Evolutionary conservation across 1,140 invertebrate genomes (phyloP), one percentile per base, ranked within the genome.

Genomic region (Elysia chlorotica): DNA sequence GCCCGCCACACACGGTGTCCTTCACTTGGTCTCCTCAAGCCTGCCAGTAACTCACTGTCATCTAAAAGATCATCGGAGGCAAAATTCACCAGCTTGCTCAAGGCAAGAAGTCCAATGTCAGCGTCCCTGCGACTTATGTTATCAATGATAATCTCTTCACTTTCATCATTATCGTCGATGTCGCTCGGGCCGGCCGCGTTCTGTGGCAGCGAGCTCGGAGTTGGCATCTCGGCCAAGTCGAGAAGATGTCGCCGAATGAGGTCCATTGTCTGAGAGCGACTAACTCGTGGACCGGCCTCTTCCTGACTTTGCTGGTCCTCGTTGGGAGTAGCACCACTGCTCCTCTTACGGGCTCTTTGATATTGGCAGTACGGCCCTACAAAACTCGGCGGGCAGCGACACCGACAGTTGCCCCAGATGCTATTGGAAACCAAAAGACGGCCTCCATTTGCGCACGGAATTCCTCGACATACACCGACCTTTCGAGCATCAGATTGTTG

Each of bases 391-490:
- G 17, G 68, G 62, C 68, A 71, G 1, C 33, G 10, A 25, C 68
- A 71, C 19, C 68, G 25, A 30, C 68, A 71, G 48, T 71, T 21
- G 6, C 68, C 57, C 56, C 57, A 71, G 4, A 62, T 36, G 19
- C 33, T 38, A 57, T 71, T 71, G 21, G 30, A 31, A 21, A 62
- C 68, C 6, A 61, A 3, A 17, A 71, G 35, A 2, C 37, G 31
- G 1, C 68, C 68, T 3, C 68, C 68, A 30, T 71, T 71, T 36
- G 68, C 68, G 36, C 68, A 71, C 10, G 57, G 54, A 19, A 71
- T 33, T 37, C 68, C 68, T 4, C 28, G 25, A 31, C 68, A 71
- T 2, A 71, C 23, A 17, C 68, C 68, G 0, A 38, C 37, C 38
- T 35, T 61, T 37, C 35, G 28, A 38, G 68, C 54, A 4, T 71